phyloP scores from a whole-genome alignment of 2,888 invertebrate genomes.

The Tipula helvola region DNA sequence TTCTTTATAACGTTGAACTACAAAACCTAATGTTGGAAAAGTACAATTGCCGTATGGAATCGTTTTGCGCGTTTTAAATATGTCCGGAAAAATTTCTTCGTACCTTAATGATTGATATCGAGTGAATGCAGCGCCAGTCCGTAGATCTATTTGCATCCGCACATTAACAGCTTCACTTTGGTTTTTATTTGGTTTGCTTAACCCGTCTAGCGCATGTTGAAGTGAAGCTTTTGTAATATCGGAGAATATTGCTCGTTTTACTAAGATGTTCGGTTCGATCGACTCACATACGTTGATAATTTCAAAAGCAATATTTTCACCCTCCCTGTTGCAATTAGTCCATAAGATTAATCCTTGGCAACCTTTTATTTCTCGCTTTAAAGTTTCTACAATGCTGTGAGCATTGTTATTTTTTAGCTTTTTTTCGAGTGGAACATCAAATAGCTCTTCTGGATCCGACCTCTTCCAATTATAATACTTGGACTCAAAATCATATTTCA shows the following conservation, averaged over 20 bases:
- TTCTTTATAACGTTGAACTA: slow-evolving; percentile 92
- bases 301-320: slow-evolving; percentile 98
- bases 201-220: slow-evolving; percentile 61
- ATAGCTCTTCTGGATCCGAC: slow-evolving; percentile 69
- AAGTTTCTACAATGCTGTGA: slow-evolving; percentile 62
- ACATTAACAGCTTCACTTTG: slow-evolving; percentile 91
- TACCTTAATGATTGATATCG: slow-evolving; percentile 89
- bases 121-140: slow-evolving; percentile 96
- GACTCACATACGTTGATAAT: slow-evolving; percentile 80
- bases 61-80: no score
- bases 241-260: slow-evolving; percentile 86
- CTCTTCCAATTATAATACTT: no score
- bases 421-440: slow-evolving; percentile 78
- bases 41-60: slow-evolving; percentile 95
- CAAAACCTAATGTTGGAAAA: slow-evolving; percentile 99
- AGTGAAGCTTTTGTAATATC: slow-evolving; percentile 87
- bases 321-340: slow-evolving; percentile 99
- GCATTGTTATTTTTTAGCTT: no score
- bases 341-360: slow-evolving; percentile 81
- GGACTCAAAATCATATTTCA: slow-evolving; percentile 66
- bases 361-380: slow-evolving; percentile 44
- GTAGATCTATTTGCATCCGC: slow-evolving; percentile 76
- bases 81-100: slow-evolving; percentile 65
- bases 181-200: slow-evolving; percentile 67
- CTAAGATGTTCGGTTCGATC: slow-evolving; percentile 54